Percentiles rank a stretch among this genome's conserved stretches.
These are phyloP conservation scores for Atethmia centrago DNA, from an alignment of 2,888 invertebrate species.

Conservation along the genomic window DNA sequence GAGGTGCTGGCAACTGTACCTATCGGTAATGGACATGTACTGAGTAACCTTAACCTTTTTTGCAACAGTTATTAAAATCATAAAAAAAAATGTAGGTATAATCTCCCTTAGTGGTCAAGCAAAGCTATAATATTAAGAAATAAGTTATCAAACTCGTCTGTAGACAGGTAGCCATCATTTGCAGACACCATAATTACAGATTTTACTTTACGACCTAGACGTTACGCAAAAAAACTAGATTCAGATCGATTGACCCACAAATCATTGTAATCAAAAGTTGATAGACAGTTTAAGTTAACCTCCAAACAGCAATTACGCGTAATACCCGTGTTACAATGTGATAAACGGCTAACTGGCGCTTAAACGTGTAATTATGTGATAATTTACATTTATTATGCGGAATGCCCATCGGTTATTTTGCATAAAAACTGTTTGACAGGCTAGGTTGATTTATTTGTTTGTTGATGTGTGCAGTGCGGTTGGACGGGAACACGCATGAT, in stretches of 20 bases:
- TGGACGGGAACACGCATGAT: background rate
- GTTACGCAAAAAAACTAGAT: constrained; percentile 47
- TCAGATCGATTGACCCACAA: constrained; percentile 41
- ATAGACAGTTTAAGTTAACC: constrained; percentile 35
- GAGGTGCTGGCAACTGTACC: too few relatives aligned
- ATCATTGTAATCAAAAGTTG: constrained; percentile 54
- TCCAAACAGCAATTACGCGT: constrained; percentile 45
- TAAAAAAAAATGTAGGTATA: background rate
- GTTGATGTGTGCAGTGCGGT: constrained; percentile 18
- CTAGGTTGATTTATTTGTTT: constrained; percentile 51
- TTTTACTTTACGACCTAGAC: constrained; percentile 9
- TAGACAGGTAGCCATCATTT: constrained; percentile 45
- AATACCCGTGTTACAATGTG: constrained; percentile 59
- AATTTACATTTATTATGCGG: constrained; percentile 59
- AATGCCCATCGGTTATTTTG: constrained; percentile 48
- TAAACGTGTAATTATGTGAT: constrained; percentile 59
- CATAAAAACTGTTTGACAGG: constrained; percentile 57
- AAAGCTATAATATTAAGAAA: constrained; percentile 30
- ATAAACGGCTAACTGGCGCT: constrained; percentile 55
- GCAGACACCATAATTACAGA: constrained; percentile 35
- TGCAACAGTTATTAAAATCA: constrained; percentile 23
- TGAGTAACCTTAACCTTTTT: constrained; percentile 7
- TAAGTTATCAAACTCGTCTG: constrained; percentile 29
- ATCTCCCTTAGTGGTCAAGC: constrained; percentile 7
- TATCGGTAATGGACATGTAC: too few relatives aligned